A percentile compares a stretch with the other conserved stretches of the same genome.
phyloP scores from a whole-genome alignment of 2,888 invertebrate species.

The Crepidodera aurea region DNA sequence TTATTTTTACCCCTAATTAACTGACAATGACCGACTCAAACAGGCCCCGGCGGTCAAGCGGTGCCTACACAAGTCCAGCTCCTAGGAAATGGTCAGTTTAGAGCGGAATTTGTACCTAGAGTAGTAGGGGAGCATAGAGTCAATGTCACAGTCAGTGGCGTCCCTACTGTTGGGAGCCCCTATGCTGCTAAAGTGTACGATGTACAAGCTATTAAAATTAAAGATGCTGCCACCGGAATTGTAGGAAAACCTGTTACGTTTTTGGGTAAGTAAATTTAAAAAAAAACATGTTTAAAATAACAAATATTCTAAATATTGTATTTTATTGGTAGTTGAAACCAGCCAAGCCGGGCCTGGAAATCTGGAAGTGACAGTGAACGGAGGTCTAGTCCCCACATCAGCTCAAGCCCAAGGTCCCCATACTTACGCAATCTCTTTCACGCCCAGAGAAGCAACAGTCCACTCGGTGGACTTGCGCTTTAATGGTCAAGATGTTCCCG shows the following conservation, averaged over 20 bases:
- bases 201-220: conserved; percentile 92
- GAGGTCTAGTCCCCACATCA: conserved; percentile 94
- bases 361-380: conserved; percentile 97
- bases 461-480: conserved; percentile 96
- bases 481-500: conserved; percentile 95
- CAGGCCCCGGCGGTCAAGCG: conserved; percentile 92
- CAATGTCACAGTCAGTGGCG: conserved; percentile 82
- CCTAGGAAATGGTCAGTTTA: conserved; percentile 81
- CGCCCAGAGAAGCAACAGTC: conserved; percentile 88
- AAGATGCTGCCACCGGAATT: conserved; percentile 86
- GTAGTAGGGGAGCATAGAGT: conserved; percentile 93
- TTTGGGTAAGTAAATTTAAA: conserved; percentile 71
- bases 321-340: conserved; percentile 97
- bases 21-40: conserved; percentile 36
- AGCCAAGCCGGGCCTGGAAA: conserved; percentile 98
- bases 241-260: conserved; percentile 92
- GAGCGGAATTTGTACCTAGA: conserved; percentile 90
- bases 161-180: conserved; percentile 89
- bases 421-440: conserved; percentile 96
- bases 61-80: conserved; percentile 90
- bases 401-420: conserved; percentile 97
- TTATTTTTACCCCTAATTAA: conserved; percentile 16
- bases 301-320: no score
- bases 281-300: neutral
- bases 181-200: conserved; percentile 96